Percentiles rank a stretch among this genome's conserved stretches.
These are phyloP conservation scores for Caenorhabditis sp. DNA, from an alignment of 2,888 invertebrate species.

Conservation along the genomic window DNA sequence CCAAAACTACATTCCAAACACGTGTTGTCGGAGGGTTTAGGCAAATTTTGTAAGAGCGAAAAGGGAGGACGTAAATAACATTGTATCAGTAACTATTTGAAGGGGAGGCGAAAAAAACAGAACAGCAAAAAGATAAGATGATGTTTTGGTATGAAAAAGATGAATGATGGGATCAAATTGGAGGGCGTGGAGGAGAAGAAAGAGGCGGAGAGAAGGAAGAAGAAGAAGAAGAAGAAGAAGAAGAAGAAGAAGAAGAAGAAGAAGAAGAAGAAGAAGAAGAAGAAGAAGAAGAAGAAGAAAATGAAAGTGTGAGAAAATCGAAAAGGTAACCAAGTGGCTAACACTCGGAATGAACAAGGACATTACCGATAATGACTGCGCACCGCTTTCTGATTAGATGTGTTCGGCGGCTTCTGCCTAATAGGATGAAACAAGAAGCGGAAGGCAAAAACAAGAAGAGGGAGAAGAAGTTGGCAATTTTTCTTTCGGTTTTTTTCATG, in stretches of 20 bases:
- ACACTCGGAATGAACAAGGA: slow-evolving; percentile 21
- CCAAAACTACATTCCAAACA: not conserved
- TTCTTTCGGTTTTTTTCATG: slow-evolving; percentile 7
- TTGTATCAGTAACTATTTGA: slow-evolving; percentile 5
- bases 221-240: not conserved
- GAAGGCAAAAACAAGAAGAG: not conserved
- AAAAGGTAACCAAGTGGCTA: not conserved
- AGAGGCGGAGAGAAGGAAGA: not conserved
- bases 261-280: slow-evolving; percentile 10
- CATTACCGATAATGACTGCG: slow-evolving; percentile 39
- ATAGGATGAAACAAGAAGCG: slow-evolving; percentile 5
- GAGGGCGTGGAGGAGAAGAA: slow-evolving; percentile 1
- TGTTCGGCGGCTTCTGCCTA: slow-evolving; percentile 9
- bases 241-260: not conserved
- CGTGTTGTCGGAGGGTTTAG: slow-evolving; percentile 17
- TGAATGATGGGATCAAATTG: slow-evolving; percentile 39
- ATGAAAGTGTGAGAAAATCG: slow-evolving; percentile 28
- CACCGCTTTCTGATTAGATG: slow-evolving; percentile 31
- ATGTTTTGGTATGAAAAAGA: slow-evolving; percentile 29
- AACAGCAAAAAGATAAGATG: not conserved
- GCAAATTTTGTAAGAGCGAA: slow-evolving; percentile 14
- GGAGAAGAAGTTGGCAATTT: not conserved
- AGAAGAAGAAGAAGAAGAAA: slow-evolving; percentile 11
- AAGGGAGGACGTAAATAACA: not conserved
- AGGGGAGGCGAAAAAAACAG: slow-evolving; percentile 13